Evolutionary conservation across 2,113 vertebrate genomes (phyloP), one percentile per base, ranked within the genome.

Genomic region (Tringa solitaria): DNA sequence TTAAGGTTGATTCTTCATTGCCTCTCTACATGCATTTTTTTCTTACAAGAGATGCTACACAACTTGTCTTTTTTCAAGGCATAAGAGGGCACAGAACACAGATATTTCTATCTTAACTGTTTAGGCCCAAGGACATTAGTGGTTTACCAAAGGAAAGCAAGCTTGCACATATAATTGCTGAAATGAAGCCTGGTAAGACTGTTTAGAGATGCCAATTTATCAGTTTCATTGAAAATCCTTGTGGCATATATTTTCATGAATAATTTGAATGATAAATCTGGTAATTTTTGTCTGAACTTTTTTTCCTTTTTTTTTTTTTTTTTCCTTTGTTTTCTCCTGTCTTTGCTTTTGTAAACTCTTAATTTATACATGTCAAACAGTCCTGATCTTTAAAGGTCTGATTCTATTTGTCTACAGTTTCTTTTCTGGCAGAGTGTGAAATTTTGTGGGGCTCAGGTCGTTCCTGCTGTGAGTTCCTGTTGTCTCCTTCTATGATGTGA

Each of bases 281-380:
- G 6, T 27, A 68, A 27, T 72, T 46, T 39, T 76, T 85, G 24
- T 45, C 27, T 75, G 3, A 12, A 7, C 30, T 64, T 60, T 23
- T 59, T 41, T 14, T 23, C 2, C 2, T 35, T 35, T 23, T 10
- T 4, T 1, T 57, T 37, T 12, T 32, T 3, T 4, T 35, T 41
- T 48, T 22, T 15, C 6, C 2, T 54, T 54, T 54, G 53, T 13
- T 30, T 37, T 3, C 6, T 28, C 10, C 27, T 24, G 10, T 39
- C 39, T 79, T 67, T 83, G 20, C 21, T 78, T 90, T 92, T 79
- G 14, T 83, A 65, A 77, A 21, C 16, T 57, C 13, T 69, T 61
- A 5, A 9, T 18, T 79, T 68, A 39, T 37, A 30, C 9, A 2
- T 33, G 12, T 59, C 51, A 68, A 74, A 54, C 10, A 72, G 10